Percentiles rank a stretch among this genome's conserved stretches.
phyloP scores from a whole-genome alignment of 2,888 invertebrate species.

The Cephalotes varians region DNA sequence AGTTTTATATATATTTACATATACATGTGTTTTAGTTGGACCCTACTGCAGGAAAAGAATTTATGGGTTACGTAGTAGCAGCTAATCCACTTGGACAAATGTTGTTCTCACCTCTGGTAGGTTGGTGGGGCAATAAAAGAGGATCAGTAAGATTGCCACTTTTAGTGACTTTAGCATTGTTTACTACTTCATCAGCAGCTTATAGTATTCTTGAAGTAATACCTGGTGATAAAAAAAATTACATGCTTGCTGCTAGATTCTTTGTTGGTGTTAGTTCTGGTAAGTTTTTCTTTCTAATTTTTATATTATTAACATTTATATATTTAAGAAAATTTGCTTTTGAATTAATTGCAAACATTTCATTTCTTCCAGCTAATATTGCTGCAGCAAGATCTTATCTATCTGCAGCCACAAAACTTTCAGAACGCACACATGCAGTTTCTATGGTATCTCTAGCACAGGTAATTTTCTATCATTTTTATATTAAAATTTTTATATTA shows the following conservation, averaged over 20 bases:
- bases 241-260: conserved; percentile 92
- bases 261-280: conserved; percentile 94
- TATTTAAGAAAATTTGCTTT: not conserved
- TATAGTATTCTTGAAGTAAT: conserved; percentile 92
- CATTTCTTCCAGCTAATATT: conserved; percentile 89
- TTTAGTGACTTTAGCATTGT: conserved; percentile 90
- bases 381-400: conserved; percentile 94
- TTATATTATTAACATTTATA: conserved; percentile 19
- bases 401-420: conserved; percentile 93
- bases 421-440: conserved; percentile 93
- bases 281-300: conserved; percentile 77
- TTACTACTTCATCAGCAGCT: conserved; percentile 90
- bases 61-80: conserved; percentile 94
- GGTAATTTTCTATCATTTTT: conserved; percentile 75
- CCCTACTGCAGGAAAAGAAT: conserved; percentile 92
- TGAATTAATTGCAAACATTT: conserved; percentile 20
- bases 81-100: conserved; percentile 96
- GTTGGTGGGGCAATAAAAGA: conserved; percentile 93
- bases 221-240: conserved; percentile 88
- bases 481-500: conserved; percentile 14
- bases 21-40: conserved; percentile 89
- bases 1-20: not conserved
- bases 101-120: conserved; percentile 93
- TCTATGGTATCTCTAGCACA: conserved; percentile 94
- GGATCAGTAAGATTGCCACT: conserved; percentile 91